Evolutionary conservation across 2,888 invertebrate species (phyloP).

Genomic region (Brachypalpus laphriformis): DNA sequence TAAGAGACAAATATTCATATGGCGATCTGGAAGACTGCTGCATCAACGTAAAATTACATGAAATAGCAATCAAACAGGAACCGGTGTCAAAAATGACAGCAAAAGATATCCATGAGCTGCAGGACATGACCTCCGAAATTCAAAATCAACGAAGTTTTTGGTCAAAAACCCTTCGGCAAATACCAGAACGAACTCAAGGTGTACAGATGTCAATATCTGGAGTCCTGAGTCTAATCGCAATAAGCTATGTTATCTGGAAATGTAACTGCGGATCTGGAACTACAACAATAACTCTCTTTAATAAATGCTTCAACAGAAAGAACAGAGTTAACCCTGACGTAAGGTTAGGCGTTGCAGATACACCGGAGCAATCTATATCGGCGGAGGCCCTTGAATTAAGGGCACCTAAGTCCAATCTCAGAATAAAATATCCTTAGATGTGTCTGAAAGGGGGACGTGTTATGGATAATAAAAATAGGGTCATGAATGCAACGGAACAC

Average conservation of each 20-base stretch:
- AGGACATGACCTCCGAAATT: conserved; percentile 1
- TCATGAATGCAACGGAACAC: no score
- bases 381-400: background rate
- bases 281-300: conserved; percentile 7
- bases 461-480: no score
- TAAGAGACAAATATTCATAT: conserved; percentile 2
- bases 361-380: background rate
- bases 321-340: background rate
- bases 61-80: background rate
- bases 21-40: conserved; percentile 12
- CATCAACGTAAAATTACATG: background rate
- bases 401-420: conserved; percentile 1
- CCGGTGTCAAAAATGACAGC: background rate
- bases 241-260: no score
- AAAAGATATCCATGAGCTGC: conserved; percentile 3
- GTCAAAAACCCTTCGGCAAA: background rate
- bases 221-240: no score
- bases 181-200: conserved; percentile 11
- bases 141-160: conserved; percentile 6
- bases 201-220: conserved; percentile 1
- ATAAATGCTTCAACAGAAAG: conserved; percentile 1
- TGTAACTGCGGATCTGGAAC: background rate
- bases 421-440: no score
- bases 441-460: no score
- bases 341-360: background rate